Evolutionary conservation across 1,140 invertebrate genomes (phyloP).

Genomic region (Drosophila santomea): DNA sequence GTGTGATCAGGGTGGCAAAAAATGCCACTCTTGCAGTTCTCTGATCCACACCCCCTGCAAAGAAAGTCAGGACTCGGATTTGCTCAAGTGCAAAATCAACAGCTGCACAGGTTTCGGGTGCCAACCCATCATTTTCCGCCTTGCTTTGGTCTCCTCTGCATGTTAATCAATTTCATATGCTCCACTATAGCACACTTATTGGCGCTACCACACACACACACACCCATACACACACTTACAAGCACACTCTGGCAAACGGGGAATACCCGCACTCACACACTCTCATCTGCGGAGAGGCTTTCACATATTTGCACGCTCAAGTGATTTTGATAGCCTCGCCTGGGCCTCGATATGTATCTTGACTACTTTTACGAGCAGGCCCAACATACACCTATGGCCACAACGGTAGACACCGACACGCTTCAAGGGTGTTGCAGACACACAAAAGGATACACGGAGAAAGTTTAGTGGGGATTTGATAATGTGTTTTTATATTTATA

Average conservation of each 20-base stretch:
- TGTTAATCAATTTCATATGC: slow-evolving; percentile 71
- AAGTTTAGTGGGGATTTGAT: background rate
- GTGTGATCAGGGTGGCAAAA: no score
- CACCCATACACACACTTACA: slow-evolving; percentile 3
- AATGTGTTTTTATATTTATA: no score
- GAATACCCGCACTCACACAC: slow-evolving; percentile 11
- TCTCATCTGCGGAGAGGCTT: slow-evolving; percentile 26
- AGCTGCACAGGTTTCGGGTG: slow-evolving; percentile 39
- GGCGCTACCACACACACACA: slow-evolving; percentile 31
- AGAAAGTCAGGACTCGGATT: slow-evolving; percentile 59
- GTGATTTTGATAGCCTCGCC: slow-evolving; percentile 55
- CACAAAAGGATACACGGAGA: slow-evolving; percentile 1
- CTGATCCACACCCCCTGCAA: background rate
- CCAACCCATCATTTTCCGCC: slow-evolving; percentile 10
- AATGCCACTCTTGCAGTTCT: no score
- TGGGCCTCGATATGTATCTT: slow-evolving; percentile 41
- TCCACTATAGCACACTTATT: slow-evolving; percentile 67
- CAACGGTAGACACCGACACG: slow-evolving; percentile 21
- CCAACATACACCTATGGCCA: slow-evolving; percentile 30
- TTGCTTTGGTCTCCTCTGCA: slow-evolving; percentile 29
- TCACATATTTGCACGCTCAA: slow-evolving; percentile 64
- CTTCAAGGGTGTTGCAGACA: slow-evolving; percentile 33
- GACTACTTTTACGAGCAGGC: slow-evolving; percentile 43
- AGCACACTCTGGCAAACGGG: background rate
- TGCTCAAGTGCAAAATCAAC: slow-evolving; percentile 64